A percentile compares a stretch with the other conserved stretches of the same genome.
Evolutionary conservation across 1,140 invertebrate species (phyloP).

Genomic region (Phenacoccus solenopsis): DNA sequence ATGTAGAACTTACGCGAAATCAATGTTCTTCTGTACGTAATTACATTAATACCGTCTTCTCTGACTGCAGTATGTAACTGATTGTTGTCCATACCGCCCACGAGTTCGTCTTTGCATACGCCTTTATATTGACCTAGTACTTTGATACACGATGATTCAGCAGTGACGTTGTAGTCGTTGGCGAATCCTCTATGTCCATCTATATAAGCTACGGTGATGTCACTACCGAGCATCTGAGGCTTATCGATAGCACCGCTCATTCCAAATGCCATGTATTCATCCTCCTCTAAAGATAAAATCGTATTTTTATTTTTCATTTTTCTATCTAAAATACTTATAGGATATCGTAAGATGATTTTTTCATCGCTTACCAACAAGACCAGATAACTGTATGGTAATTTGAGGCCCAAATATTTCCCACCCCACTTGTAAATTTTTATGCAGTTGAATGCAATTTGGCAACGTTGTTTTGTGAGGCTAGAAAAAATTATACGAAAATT

Average conservation of each 20-base stretch:
- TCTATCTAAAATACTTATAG: background rate
- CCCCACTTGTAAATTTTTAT: constrained; percentile 65
- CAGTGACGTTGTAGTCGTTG: constrained; percentile 74
- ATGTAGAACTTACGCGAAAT: constrained; percentile 46
- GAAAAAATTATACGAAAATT: constrained; percentile 21
- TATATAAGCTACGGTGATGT: constrained; percentile 65
- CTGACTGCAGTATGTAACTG: constrained; percentile 55
- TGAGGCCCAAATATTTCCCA: constrained; percentile 86
- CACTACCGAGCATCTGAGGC: constrained; percentile 72
- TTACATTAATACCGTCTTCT: constrained; percentile 58
- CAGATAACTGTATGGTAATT: constrained; percentile 74
- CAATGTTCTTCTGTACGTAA: constrained; percentile 62
- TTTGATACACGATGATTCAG: constrained; percentile 70
- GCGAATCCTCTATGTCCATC: constrained; percentile 57
- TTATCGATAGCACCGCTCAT: constrained; percentile 55
- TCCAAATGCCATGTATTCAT: constrained; percentile 80
- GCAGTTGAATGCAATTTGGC: constrained; percentile 74
- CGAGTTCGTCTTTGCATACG: constrained; percentile 63
- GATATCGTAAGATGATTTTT: no score
- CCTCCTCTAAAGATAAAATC: constrained; percentile 36
- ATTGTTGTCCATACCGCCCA: constrained; percentile 60
- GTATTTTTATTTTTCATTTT: background rate
- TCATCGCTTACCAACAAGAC: constrained; percentile 38
- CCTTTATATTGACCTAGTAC: constrained; percentile 71
- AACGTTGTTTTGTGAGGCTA: constrained; percentile 43